Base-by-base conservation (phyloP, 2,888 invertebrate genomes). In the Cinara cedri region DNA sequence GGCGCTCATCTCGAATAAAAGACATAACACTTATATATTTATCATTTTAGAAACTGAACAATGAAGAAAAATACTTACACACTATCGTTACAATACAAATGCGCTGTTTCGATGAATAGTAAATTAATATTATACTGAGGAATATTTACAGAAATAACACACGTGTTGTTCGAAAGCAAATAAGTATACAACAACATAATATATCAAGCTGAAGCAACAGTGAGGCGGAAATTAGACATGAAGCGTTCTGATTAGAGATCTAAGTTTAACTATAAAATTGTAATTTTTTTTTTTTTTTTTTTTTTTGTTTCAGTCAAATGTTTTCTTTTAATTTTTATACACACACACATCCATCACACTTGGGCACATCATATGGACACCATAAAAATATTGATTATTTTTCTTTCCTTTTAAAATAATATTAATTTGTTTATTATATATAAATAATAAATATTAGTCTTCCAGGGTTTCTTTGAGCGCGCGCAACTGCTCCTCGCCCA, bases 401-500 rank as follows among this genome's bases (percentile, higher is more conserved):
- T 65, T 63, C 19, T 19, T 14, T 49, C 10, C 24, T 66, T 66
- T 60, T 49, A 26, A 34, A 19, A 55, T 44, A 4, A 26, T 49
- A 70, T 42, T 70, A 19, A n/a, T 66, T n/a, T 66, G 24, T 55
- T 24, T 13, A 55, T 51, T 14, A 1, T 24, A 16, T 72, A 34
- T 62, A 8, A 19, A 14, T 34, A 34, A 34, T 71, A 11, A 44
- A 10, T 72, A 26, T 68, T 76, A 80, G 54, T 80, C 80, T 54
- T 68, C 72, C 26, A 84, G 66, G 6, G 90, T 90, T 85, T 90
- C 90, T 85, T 89, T 89, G 81, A 94, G 88, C 75, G 93, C 92
- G 82, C 88, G 86, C 83, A 93, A 87, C 86, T 94, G 93, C 86
- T 94, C 93, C 85, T 93, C 92, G 80, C 93, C 92, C 82, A 92